phyloP scores from a whole-genome alignment of 1,140 invertebrate genomes.

The Araneus ventricosus region DNA sequence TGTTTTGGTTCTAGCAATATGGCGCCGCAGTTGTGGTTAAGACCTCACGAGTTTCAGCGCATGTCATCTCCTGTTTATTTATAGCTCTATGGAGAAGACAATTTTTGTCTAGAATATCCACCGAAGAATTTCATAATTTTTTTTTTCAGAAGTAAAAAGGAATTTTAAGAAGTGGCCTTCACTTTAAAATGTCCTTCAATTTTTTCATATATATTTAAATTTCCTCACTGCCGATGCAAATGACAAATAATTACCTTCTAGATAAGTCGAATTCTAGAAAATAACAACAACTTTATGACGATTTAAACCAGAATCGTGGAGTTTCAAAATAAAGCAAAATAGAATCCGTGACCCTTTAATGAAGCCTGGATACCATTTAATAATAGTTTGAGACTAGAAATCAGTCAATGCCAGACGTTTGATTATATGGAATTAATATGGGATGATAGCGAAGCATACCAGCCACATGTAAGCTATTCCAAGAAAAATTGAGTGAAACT shows the following conservation, averaged over 20 bases:
- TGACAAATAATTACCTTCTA: not conserved
- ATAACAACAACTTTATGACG: not conserved
- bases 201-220: not conserved
- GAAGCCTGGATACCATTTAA: slow-evolving; percentile 5
- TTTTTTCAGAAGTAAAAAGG: no score
- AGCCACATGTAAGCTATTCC: not conserved
- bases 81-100: no score
- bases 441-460: no score
- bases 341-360: not conserved
- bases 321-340: not conserved
- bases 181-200: not conserved
- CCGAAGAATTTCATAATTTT: no score
- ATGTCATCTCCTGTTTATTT: no score
- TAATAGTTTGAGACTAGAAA: not conserved
- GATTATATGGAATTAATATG: not conserved
- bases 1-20: no score
- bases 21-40: no score
- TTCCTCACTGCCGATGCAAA: not conserved
- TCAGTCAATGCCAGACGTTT: not conserved
- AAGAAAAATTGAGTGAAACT: not conserved
- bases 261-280: not conserved
- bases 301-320: not conserved
- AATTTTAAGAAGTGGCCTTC: not conserved
- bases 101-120: no score
- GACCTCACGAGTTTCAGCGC: no score